Base-by-base conservation (phyloP, 2,113 vertebrate species). In the Pogona vitticeps region DNA sequence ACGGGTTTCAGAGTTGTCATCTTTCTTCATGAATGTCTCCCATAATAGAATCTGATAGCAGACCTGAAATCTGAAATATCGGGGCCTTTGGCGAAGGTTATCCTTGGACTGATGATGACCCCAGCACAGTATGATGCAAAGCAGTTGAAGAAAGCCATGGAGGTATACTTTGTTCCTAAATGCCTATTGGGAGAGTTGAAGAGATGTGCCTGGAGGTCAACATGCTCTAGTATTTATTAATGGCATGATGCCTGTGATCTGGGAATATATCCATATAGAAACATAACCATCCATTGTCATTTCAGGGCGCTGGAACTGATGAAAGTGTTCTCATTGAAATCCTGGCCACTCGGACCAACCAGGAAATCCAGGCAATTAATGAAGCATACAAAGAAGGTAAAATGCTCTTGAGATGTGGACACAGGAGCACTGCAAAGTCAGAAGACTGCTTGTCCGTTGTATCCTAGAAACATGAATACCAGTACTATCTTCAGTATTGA, bases 11-110 rank as follows among this genome's bases (percentile, higher is more conserved):
- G n/a, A 61, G 12, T 20, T 67, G 0, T 12, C 46, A 52, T 10
- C 5, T 83, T 40, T 61, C 52, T 61, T 85, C 40, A 38, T 1
- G 38, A 40, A 1, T 63, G 31, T 76, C 26, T 81, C 52, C 65
- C 89, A 76, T 65, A 84, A 83, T 86, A 99, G 99, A 97, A 99
- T 87, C 95, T 99, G 92, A 97, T 99, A 97, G 98, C 98, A 33
- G 99, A 99, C 87, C 95, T 99, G 90, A 99, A 99, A 92, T 99
- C 99, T 0, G 99, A 99, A 93, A 92, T 99, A 79, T 98, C 98
- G 0, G 98, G 98, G 89, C 98, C 98, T 94, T 88, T 99, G 88
- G 97, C 97, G 6, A 97, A 97, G 89, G 96, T 99, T 89, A 97
- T 99, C 88, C 97, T 99, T 0, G 98, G 96, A 20, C 96, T 99